Evolutionary conservation across 37 sponge, comb jelly and placozoan genomes (phyloP).

Genomic region (Geodia barretti): DNA sequence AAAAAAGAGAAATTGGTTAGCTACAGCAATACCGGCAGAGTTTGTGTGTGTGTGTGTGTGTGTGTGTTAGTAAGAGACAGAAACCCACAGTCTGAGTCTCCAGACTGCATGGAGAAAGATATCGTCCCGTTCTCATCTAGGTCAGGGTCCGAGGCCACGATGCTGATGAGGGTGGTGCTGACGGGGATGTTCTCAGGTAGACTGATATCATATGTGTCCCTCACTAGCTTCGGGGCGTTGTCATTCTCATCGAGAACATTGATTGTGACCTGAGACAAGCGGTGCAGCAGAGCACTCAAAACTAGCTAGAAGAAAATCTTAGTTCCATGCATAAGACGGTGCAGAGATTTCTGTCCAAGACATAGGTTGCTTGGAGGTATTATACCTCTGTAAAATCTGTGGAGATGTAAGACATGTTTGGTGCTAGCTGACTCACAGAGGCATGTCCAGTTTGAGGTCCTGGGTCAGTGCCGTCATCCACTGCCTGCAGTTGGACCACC

Average conservation of each 20-base stretch:
- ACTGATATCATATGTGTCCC: background rate
- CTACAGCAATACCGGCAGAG: no score
- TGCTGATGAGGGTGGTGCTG: background rate
- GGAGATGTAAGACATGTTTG: background rate
- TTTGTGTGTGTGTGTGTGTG: background rate
- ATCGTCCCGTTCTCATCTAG: background rate
- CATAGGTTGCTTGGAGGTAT: no score
- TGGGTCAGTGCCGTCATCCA: constrained; percentile 19
- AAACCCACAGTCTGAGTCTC: background rate
- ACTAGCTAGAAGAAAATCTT: no score
- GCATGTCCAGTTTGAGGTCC: constrained; percentile 17
- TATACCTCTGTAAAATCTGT: background rate
- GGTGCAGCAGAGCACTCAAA: no score
- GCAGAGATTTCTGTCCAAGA: no score
- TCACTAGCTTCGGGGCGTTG: constrained; percentile 1
- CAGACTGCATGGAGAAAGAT: background rate
- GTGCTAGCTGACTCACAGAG: constrained; percentile 19
- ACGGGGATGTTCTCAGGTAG: background rate
- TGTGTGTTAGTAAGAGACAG: background rate
- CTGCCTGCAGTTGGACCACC: constrained; percentile 15
- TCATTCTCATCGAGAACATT: constrained; percentile 9
- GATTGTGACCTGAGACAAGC: constrained; percentile 8
- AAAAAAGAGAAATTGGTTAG: background rate
- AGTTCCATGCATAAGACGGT: no score
- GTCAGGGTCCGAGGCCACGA: constrained; percentile 14